phyloP scores from a whole-genome alignment of 2,113 vertebrate species.

The Chlorodrepanis virens region DNA sequence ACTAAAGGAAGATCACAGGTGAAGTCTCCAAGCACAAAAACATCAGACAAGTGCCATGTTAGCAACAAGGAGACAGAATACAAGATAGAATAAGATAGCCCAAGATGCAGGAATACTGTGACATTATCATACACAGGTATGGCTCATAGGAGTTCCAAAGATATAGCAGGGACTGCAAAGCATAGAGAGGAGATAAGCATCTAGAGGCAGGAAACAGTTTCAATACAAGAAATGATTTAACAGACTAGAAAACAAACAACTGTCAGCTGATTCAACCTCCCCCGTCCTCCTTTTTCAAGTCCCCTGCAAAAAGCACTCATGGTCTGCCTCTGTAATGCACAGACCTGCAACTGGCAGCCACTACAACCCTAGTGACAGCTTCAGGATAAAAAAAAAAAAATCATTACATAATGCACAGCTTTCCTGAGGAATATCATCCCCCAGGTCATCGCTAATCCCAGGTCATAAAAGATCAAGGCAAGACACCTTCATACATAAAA shows the following conservation, averaged over 20 bases:
- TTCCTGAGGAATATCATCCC: not conserved
- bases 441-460: not conserved
- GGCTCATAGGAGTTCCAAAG: not conserved
- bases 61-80: not conserved
- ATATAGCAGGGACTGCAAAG: not conserved
- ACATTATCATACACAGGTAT: not conserved
- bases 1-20: not conserved
- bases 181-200: not conserved
- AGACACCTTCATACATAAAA: not conserved
- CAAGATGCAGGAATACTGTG: not conserved
- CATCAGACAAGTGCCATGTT: not conserved
- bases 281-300: not conserved
- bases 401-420: not conserved
- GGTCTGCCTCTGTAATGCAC: not conserved
- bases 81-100: not conserved
- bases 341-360: not conserved
- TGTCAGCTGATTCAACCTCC: not conserved
- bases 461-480: not conserved
- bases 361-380: not conserved
- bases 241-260: not conserved
- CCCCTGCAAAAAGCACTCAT: not conserved
- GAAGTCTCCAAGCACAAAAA: not conserved
- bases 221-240: not conserved
- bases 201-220: not conserved
- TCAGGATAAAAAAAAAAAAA: not conserved